phyloP scores from a whole-genome alignment of 2,888 invertebrate genomes.

The Anoncus sp. region DNA sequence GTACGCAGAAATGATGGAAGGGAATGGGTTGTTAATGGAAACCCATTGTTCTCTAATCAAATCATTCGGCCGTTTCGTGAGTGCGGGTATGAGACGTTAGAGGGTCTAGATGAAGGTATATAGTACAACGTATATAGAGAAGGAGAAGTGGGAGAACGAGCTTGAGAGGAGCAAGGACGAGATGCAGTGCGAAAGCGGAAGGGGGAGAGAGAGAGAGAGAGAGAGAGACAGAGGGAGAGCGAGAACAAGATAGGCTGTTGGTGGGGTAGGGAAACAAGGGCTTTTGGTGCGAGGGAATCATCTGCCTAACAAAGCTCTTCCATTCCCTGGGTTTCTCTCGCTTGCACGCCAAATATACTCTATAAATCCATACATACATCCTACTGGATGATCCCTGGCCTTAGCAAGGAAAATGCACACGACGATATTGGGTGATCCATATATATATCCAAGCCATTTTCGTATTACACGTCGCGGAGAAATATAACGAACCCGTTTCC shows the following conservation, averaged over 20 bases:
- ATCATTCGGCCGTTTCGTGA: slow-evolving; percentile 80
- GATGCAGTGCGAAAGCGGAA: slow-evolving; percentile 12
- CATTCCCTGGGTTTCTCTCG: slow-evolving; percentile 49
- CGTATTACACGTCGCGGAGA: slow-evolving; percentile 16
- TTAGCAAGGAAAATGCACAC: slow-evolving; percentile 35
- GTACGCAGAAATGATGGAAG: slow-evolving; percentile 54
- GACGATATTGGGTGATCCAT: slow-evolving; percentile 12
- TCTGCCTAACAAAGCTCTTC: slow-evolving; percentile 56
- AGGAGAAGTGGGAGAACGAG: slow-evolving; percentile 51
- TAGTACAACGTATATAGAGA: slow-evolving; percentile 22
- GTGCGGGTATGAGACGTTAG: slow-evolving; percentile 58
- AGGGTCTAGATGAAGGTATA: slow-evolving; percentile 21
- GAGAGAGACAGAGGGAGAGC: background rate
- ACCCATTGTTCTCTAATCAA: slow-evolving; percentile 83
- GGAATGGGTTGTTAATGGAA: slow-evolving; percentile 81
- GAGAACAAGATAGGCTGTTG: background rate
- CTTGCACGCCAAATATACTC: slow-evolving; percentile 52
- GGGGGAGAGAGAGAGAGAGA: slow-evolving; percentile 22
- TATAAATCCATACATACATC: slow-evolving; percentile 55
- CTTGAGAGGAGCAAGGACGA: slow-evolving; percentile 19
- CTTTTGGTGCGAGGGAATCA: slow-evolving; percentile 52
- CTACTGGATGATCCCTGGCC: slow-evolving; percentile 43
- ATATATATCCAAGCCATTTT: slow-evolving; percentile 29
- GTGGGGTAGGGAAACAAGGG: slow-evolving; percentile 47
- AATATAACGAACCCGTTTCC: slow-evolving; percentile 8